phyloP scores from a whole-genome alignment of 2,113 vertebrate species.

The Lipophrys pholis region DNA sequence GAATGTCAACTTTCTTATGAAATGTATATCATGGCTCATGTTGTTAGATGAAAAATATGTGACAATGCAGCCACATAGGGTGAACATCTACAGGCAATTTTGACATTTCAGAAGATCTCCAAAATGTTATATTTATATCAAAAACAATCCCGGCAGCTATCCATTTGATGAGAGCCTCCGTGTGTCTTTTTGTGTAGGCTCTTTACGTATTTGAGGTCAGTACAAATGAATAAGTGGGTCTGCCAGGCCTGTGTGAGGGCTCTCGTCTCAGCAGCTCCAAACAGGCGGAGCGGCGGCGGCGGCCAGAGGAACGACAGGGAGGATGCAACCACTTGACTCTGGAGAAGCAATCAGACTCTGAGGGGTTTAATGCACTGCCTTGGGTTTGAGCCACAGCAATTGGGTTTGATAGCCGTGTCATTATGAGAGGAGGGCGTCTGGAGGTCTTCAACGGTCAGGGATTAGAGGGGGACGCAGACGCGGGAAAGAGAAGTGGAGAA shows the following conservation, averaged over 20 bases:
- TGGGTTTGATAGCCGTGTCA: conserved; percentile 86
- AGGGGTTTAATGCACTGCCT: conserved; percentile 84
- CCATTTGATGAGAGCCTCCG: conserved; percentile 16
- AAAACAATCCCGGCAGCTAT: conserved; percentile 13
- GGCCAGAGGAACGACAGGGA: conserved; percentile 72
- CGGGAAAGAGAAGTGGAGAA: conserved; percentile 42
- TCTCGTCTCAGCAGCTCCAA: conserved; percentile 55
- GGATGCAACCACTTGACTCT: conserved; percentile 85
- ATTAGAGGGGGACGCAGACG: conserved; percentile 71
- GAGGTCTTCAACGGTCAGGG: conserved; percentile 81
- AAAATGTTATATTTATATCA: background rate
- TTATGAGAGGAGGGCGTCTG: conserved; percentile 83
- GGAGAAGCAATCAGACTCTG: conserved; percentile 84
- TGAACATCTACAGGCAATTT: background rate
- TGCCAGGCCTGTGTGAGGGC: conserved; percentile 57
- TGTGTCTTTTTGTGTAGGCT: conserved; percentile 14
- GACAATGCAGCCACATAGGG: background rate
- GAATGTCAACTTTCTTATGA: no score
- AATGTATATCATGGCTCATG: no score
- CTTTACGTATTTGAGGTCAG: conserved; percentile 50
- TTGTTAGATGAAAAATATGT: no score
- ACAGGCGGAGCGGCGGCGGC: conserved; percentile 36
- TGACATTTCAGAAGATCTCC: background rate
- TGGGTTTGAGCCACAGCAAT: conserved; percentile 85
- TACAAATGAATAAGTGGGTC: conserved; percentile 49